Percentiles rank a stretch among this genome's conserved stretches.
phyloP scores from a whole-genome alignment of 2,888 invertebrate species.

The Trisateles emortualis region DNA sequence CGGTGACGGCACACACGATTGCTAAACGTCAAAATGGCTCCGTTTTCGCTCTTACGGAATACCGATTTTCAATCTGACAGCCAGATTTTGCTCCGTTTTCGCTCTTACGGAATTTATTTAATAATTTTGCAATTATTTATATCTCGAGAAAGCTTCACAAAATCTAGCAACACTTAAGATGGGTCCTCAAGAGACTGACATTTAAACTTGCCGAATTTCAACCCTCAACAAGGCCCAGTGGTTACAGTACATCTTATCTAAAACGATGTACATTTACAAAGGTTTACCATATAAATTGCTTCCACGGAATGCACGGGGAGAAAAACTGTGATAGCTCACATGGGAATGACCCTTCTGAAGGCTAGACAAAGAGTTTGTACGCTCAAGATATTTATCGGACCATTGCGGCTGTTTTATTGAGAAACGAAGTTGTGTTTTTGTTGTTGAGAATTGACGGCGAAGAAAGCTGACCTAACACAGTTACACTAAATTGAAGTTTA shows the following conservation, averaged over 20 bases:
- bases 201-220: conserved; percentile 49
- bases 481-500: neutral
- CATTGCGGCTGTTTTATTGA: conserved; percentile 43
- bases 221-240: conserved; percentile 37
- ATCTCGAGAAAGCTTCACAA: conserved; percentile 41
- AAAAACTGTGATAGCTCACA: conserved; percentile 66
- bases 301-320: conserved; percentile 65
- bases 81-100: no score
- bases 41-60: no score
- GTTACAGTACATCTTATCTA: conserved; percentile 56
- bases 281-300: conserved; percentile 77
- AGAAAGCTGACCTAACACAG: neutral
- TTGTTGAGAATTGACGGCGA: conserved; percentile 14
- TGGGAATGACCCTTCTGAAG: conserved; percentile 59
- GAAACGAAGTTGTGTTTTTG: conserved; percentile 12
- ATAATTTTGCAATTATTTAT: conserved; percentile 28
- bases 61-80: no score
- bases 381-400: conserved; percentile 43
- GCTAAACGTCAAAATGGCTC: no score
- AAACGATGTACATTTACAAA: conserved; percentile 64
- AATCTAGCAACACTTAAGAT: conserved; percentile 32
- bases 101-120: no score
- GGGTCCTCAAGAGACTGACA: conserved; percentile 36
- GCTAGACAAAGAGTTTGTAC: conserved; percentile 38
- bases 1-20: no score